A percentile compares a stretch with the other conserved stretches of the same genome.
These are phyloP conservation scores for Mirounga angustirostris DNA, from an alignment of 2,113 vertebrate species.

Conservation along the genomic window DNA sequence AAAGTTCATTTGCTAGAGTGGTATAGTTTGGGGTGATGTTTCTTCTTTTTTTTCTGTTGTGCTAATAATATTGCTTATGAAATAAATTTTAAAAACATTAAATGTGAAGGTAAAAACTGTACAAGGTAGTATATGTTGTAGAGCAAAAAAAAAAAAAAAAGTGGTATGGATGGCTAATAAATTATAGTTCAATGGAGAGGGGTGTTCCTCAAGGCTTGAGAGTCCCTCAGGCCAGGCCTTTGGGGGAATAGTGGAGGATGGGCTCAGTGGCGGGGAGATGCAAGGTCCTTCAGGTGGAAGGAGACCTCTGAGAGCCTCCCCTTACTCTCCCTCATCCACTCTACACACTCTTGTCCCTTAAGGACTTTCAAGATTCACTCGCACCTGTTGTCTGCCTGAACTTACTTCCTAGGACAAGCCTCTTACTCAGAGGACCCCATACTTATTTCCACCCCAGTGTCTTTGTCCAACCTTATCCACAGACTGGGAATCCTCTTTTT, in stretches of 20 bases:
- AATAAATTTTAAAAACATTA: neutral
- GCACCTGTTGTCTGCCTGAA: neutral
- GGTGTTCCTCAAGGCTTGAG: neutral
- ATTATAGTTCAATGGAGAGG: neutral
- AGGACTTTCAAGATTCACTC: neutral
- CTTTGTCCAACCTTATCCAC: neutral
- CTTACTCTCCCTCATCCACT: neutral
- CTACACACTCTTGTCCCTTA: neutral
- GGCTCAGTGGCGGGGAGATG: neutral
- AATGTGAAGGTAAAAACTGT: neutral
- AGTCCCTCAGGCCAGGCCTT: neutral
- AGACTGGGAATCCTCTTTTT: neutral
- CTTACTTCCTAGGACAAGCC: neutral
- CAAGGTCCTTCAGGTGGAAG: neutral
- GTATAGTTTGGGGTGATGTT: neutral
- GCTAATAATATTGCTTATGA: neutral
- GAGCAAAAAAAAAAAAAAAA: neutral
- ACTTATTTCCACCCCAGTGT: neutral
- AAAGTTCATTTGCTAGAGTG: neutral
- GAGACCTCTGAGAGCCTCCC: neutral
- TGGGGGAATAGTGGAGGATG: neutral
- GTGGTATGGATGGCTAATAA: neutral
- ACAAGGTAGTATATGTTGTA: neutral
- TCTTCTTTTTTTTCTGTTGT: neutral
- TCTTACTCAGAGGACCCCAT: neutral